Evolutionary conservation across 2,113 vertebrate genomes (phyloP).

Genomic region (Etia nguti): DNA sequence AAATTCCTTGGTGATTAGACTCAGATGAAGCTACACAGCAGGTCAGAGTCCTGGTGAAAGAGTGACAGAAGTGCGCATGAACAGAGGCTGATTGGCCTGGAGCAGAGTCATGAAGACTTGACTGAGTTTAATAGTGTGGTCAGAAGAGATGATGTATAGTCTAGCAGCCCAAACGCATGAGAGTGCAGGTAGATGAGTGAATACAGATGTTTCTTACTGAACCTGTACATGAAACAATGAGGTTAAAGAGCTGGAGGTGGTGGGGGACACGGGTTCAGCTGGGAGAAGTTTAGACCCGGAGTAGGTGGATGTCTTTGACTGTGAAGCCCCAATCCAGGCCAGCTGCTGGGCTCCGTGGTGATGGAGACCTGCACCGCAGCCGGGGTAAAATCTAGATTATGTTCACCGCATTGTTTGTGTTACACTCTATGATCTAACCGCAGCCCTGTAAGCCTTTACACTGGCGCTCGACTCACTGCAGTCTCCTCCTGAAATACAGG

Average conservation of each 20-base stretch:
- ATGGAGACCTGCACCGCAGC: background rate
- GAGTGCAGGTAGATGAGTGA: background rate
- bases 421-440: background rate
- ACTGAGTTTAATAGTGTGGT: background rate
- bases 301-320: background rate
- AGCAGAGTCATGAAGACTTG: fast-evolving
- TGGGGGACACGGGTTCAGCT: no score
- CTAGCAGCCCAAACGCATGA: background rate
- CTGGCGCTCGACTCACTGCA: background rate
- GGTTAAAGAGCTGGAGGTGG: background rate
- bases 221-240: background rate
- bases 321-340: background rate
- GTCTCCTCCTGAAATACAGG: background rate
- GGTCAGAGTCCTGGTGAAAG: background rate
- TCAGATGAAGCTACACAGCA: background rate
- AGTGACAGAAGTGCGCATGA: no score
- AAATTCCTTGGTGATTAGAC: background rate
- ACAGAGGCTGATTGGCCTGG: no score
- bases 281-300: no score
- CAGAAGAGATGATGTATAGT: background rate
- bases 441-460: background rate
- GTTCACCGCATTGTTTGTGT: background rate
- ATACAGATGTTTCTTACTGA: background rate
- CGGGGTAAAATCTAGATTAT: background rate
- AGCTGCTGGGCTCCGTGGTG: background rate